Percentiles rank a stretch among this genome's conserved stretches.
These are phyloP conservation scores for Chloromyia formosa DNA, from an alignment of 2,888 invertebrate genomes.

Conservation along the genomic window DNA sequence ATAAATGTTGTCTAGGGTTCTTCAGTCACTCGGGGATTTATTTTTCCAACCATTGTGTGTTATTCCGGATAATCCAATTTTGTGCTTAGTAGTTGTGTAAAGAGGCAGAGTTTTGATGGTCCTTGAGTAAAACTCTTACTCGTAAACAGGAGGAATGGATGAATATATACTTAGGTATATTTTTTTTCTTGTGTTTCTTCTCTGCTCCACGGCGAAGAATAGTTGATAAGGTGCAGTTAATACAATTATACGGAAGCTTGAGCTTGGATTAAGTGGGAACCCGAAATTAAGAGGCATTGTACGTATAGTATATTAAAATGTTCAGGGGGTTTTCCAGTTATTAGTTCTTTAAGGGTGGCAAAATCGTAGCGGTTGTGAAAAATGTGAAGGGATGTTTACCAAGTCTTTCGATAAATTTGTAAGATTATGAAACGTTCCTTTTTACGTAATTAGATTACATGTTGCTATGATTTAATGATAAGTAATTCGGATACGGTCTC, in stretches of 20 bases:
- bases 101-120: constrained; percentile 4
- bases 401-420: too few species aligned
- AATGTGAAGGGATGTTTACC: too few species aligned
- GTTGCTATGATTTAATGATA: too few species aligned
- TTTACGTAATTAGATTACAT: too few species aligned
- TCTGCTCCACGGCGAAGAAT: too few species aligned
- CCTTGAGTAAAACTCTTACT: neutral
- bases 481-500: too few species aligned
- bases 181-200: neutral
- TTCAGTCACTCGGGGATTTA: neutral
- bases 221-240: constrained; percentile 23
- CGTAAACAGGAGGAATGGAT: neutral
- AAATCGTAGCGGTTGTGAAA: too few species aligned
- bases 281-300: neutral
- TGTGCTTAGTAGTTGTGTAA: constrained; percentile 1
- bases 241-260: constrained; percentile 21
- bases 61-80: constrained; percentile 18
- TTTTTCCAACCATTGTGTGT: neutral
- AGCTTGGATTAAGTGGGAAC: neutral
- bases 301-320: neutral
- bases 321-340: neutral
- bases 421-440: too few species aligned
- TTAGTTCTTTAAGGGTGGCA: too few species aligned
- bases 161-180: neutral
- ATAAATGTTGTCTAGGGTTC: constrained; percentile 18